Evolutionary conservation across 1,140 invertebrate genomes (phyloP).

Genomic region (silkworm (Bombyx mori)): ASM3026992v2 NC_085112.1:12233501-12234000

Average conservation of each 20-base stretch:
- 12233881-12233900: slow-evolving; percentile 4
- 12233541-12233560: no score
- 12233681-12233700: no score
- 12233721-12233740: neutral
- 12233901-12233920: slow-evolving; percentile 8
- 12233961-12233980: slow-evolving; percentile 7
- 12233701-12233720: no score
- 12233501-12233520: no score
- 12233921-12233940: slow-evolving; percentile 9
- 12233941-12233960: slow-evolving; percentile 3
- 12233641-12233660: no score
- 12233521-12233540: no score
- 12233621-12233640: no score
- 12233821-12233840: slow-evolving; percentile 1
- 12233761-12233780: slow-evolving; percentile 6
- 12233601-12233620: no score
- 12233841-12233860: neutral
- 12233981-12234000: neutral
- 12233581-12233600: no score
- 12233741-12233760: slow-evolving; percentile 13
- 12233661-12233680: no score
- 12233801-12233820: no score
- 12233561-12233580: no score
- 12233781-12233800: slow-evolving; percentile 6
- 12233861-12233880: slow-evolving; percentile 3